These are phyloP conservation scores for Aradophagus sp. DNA, from an alignment of 1,140 invertebrate genomes.

Conservation along the genomic window DNA sequence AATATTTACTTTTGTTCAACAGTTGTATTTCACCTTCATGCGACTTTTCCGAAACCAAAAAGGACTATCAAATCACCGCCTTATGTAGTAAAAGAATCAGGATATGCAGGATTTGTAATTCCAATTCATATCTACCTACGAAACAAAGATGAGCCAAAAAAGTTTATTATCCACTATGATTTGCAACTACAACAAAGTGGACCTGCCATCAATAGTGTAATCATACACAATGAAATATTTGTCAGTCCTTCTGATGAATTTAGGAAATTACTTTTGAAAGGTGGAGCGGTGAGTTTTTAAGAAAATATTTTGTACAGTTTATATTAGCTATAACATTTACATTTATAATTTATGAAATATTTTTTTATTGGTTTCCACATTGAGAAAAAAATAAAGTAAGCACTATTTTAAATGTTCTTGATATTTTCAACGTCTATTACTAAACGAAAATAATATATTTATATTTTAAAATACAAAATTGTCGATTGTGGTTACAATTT, in stretches of 20 bases:
- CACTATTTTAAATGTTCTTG: too few species aligned
- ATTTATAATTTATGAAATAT: too few species aligned
- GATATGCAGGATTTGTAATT: constrained; percentile 94
- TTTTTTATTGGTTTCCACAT: too few species aligned
- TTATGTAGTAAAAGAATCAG: constrained; percentile 92
- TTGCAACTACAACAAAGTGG: constrained; percentile 84
- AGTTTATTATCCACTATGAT: constrained; percentile 90
- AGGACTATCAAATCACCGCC: constrained; percentile 92
- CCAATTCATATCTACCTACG: constrained; percentile 94
- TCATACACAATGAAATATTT: constrained; percentile 86
- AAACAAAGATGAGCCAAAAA: constrained; percentile 93
- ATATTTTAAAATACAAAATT: too few species aligned
- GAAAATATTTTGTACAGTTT: too few species aligned
- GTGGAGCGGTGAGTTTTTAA: constrained; percentile 80
- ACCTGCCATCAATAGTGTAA: constrained; percentile 79
- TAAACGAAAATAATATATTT: too few species aligned
- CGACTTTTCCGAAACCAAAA: constrained; percentile 93
- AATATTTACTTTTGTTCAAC: constrained; percentile 38
- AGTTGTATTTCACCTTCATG: constrained; percentile 93
- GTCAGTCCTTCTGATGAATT: constrained; percentile 92
- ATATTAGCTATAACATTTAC: too few species aligned
- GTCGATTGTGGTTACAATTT: too few species aligned
- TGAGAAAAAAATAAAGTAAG: too few species aligned
- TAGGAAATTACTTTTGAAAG: constrained; percentile 88
- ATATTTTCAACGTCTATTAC: too few species aligned